Evolutionary conservation across 35 echinoderm and acorn worm genomes (phyloP).

Genomic region (Apostichopus parvimensis): DNA sequence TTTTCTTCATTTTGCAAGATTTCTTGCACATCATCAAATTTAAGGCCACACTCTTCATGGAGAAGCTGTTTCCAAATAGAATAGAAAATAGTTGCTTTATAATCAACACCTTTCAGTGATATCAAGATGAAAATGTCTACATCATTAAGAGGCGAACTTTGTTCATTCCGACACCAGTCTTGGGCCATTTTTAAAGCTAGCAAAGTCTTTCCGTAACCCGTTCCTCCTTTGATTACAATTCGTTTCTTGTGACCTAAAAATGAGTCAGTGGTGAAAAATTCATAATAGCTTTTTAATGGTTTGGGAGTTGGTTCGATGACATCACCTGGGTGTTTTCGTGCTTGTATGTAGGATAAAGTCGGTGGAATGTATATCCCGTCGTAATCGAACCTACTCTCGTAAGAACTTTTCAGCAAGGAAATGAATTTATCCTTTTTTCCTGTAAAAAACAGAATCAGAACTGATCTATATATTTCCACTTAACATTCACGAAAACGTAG

Average conservation of each 20-base stretch:
- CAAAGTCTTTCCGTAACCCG: constrained; percentile 15
- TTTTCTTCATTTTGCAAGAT: constrained; percentile 11
- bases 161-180: not conserved
- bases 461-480: no score
- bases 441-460: not conserved
- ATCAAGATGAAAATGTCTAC: constrained; percentile 27
- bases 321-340: constrained; percentile 25
- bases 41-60: constrained; percentile 8
- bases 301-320: not conserved
- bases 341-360: not conserved
- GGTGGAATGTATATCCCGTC: not conserved
- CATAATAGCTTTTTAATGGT: constrained; percentile 2
- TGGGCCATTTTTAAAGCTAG: constrained; percentile 17
- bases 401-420: not conserved
- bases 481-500: no score
- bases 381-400: not conserved
- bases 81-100: not conserved
- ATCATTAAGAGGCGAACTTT: constrained; percentile 1
- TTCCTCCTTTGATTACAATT: constrained; percentile 39
- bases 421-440: not conserved
- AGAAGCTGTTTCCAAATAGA: constrained; percentile 16
- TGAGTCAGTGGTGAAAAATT: not conserved
- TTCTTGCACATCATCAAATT: not conserved
- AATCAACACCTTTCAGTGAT: constrained; percentile 23
- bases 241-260: constrained; percentile 1